Evolutionary conservation across 2,888 invertebrate genomes (phyloP), one percentile per base, ranked within the genome.

Genomic region (Eumerus sabulonum): DNA sequence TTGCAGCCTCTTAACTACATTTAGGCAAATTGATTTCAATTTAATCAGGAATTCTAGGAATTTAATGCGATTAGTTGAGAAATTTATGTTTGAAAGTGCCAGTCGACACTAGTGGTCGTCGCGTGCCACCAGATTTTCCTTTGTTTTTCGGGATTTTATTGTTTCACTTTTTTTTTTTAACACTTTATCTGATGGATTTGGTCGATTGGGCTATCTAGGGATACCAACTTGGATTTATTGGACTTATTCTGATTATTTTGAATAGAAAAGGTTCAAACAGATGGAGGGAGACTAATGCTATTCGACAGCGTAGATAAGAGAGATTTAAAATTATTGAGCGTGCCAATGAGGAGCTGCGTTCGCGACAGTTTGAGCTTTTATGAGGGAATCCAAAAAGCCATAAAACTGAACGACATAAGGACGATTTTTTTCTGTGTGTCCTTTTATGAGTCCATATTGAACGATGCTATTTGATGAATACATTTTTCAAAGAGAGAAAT

Each of bases 1-100:
- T 38, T 54, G 47, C 3, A 4, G 27, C 27, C 27, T 70, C 51
- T 79, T 70, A 79, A 67, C 64, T 68, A 72, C 72, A 81, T 77
- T 76, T 60, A 76, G 67, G 81, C 72, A 81, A 82, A 82, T 82
- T 74, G 81, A 81, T 82, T 77, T 81, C 73, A 74, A 81, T 81
- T 77, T 81, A 77, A 76, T 77, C 76, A 57, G 70, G 64, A 70
- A 67, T 66, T 71, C 68, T 57, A 35, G 47, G 81, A 82, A 76
- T 82, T 76, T 81, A 81, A 82, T 81, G 66, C 81, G 82, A 82
- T 82, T 81, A 82, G 81, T 76, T 76, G 59, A 50, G 64, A 76
- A 81, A 82, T 82, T 82, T 81, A 76, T 76, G 67, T 73, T 73
- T 50, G 2, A 9, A 27, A 27, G 7, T 27, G 27, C 27, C 27